Evolutionary conservation across 2,888 invertebrate species (phyloP).

Genomic region (Lepidonotus clava): DNA sequence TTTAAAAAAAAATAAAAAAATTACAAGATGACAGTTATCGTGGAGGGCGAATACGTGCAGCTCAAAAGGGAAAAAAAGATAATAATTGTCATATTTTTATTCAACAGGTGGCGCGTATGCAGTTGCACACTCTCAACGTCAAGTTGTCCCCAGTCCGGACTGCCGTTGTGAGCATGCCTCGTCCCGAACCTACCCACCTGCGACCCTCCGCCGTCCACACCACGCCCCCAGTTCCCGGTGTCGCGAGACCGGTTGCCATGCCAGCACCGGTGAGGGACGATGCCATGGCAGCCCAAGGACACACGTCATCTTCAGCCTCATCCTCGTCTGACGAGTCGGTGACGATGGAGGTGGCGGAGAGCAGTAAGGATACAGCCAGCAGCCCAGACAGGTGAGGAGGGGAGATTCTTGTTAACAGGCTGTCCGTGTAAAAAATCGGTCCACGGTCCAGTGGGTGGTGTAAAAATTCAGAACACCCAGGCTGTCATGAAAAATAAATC

Average conservation of each 20-base stretch:
- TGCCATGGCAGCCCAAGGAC: neutral
- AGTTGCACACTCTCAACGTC: neutral
- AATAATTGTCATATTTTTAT: neutral
- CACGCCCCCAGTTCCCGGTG: neutral
- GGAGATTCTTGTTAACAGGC: neutral
- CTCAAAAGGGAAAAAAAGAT: neutral
- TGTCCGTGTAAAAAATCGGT: neutral
- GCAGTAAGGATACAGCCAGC: constrained; percentile 24
- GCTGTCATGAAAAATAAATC: neutral
- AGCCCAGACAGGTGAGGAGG: constrained; percentile 19
- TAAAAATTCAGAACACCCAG: neutral
- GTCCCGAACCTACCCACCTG: neutral
- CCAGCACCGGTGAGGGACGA: neutral
- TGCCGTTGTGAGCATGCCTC: neutral
- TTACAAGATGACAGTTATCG: too few relatives aligned
- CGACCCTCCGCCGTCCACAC: neutral
- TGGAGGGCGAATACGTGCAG: neutral
- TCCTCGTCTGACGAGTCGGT: constrained; percentile 15
- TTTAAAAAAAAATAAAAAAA: neutral
- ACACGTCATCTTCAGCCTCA: neutral
- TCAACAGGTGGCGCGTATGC: neutral
- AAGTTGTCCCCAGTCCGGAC: neutral
- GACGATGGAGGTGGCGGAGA: constrained; percentile 8
- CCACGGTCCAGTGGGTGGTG: neutral
- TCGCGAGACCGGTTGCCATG: neutral